Evolutionary conservation across 1,140 invertebrate species (phyloP).

Genomic region (Diuraphis noxia): DNA sequence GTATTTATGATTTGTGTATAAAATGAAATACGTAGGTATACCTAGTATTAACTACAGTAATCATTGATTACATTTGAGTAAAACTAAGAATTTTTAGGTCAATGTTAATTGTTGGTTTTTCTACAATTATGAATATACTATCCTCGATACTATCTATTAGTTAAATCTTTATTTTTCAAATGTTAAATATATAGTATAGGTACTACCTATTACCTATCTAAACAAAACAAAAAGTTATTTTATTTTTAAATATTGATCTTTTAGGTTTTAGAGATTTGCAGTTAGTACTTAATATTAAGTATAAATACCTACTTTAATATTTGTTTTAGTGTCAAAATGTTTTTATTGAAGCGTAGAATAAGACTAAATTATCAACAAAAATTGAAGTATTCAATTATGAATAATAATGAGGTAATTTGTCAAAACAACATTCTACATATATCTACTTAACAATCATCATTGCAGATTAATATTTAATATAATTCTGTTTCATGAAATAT

Average conservation of each 20-base stretch:
- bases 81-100: not conserved
- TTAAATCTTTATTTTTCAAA: no score
- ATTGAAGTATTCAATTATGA: not conserved
- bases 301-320: no score
- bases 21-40: not conserved
- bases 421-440: not conserved
- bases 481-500: not conserved
- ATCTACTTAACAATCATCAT: not conserved
- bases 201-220: no score
- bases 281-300: no score
- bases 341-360: not conserved
- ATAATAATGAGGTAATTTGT: slow-evolving; percentile 19
- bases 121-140: not conserved
- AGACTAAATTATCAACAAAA: not conserved
- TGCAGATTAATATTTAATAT: not conserved
- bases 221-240: not conserved
- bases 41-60: no score
- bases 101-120: not conserved
- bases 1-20: not conserved
- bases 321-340: slow-evolving; percentile 32
- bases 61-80: no score
- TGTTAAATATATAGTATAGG: no score
- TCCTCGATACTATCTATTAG: no score
- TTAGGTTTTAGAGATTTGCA: not conserved
- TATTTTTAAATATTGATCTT: not conserved